phyloP scores from a whole-genome alignment of 2,888 invertebrate genomes.

The Merodon equestris region DNA sequence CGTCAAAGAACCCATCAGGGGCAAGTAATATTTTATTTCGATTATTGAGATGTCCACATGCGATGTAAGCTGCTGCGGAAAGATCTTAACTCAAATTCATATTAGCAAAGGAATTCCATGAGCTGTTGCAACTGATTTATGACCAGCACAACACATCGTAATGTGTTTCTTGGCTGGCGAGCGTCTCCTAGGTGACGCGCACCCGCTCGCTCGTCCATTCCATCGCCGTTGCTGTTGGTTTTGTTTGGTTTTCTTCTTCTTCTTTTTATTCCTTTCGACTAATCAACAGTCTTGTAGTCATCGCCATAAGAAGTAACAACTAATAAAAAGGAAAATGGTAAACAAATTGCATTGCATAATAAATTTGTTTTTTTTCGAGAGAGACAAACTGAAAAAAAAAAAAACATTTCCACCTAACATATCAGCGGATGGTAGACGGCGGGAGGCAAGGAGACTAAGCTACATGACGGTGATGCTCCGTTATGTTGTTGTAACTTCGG shows the following conservation, averaged over 20 bases:
- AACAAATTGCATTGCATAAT: conserved; percentile 59
- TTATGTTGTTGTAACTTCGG: no score
- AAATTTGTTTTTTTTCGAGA: conserved; percentile 1
- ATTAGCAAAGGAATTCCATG: conserved; percentile 22
- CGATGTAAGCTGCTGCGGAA: conserved; percentile 6
- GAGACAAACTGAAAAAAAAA: conserved; percentile 6
- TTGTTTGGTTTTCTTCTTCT: conserved; percentile 8
- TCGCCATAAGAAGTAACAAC: conserved; percentile 5
- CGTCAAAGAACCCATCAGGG: not conserved
- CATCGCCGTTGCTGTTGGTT: no score
- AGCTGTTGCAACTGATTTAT: conserved; percentile 49
- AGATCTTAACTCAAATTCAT: conserved; percentile 11
- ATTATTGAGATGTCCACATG: conserved; percentile 1
- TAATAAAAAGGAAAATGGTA: conserved; percentile 26
- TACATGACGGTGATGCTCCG: no score
- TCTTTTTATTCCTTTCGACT: conserved; percentile 49
- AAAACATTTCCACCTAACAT: conserved; percentile 8
- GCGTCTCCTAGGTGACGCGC: no score
- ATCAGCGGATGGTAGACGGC: no score
- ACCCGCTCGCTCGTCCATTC: no score
- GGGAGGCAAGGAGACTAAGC: no score
- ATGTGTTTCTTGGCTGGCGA: conserved; percentile 11
- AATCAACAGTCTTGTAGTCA: conserved; percentile 53
- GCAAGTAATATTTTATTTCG: not conserved
- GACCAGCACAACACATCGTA: conserved; percentile 41